Conservation (phyloP, 2,797 vertebrate species). For the Semotilus atromaculatus region DNA sequence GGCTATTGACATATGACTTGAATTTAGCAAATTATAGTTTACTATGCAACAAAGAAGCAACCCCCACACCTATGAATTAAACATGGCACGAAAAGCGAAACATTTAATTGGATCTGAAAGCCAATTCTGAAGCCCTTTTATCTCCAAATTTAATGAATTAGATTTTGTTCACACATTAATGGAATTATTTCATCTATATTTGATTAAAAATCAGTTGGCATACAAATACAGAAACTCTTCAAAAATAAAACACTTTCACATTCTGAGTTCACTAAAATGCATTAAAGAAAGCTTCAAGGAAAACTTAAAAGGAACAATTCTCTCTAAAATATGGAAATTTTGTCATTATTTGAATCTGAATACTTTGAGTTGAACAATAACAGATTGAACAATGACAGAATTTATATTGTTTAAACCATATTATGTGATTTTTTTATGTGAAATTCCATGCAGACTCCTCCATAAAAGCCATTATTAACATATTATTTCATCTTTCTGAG, state of each 20-base stretch:
- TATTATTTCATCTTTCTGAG: neutral
- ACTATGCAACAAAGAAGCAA: constrained; percentile 59
- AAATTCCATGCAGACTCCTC: neutral
- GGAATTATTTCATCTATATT: constrained; percentile 59
- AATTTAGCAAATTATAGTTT: constrained; percentile 62
- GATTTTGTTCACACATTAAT: constrained; percentile 79
- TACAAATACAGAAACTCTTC: constrained; percentile 35
- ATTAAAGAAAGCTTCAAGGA: neutral
- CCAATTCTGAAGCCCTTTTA: constrained; percentile 78
- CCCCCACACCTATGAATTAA: constrained; percentile 76
- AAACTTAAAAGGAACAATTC: neutral
- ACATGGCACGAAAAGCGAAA: constrained; percentile 71
- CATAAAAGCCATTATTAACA: neutral
- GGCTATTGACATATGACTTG: constrained; percentile 62
- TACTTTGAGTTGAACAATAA: neutral
- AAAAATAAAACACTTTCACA: constrained; percentile 32
- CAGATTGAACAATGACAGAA: neutral
- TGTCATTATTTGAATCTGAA: neutral
- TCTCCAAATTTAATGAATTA: constrained; percentile 78
- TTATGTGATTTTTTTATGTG: neutral
- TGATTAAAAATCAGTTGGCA: constrained; percentile 39
- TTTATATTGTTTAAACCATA: neutral
- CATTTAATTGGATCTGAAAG: constrained; percentile 77
- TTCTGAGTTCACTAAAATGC: neutral
- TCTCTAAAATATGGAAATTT: neutral